These are phyloP conservation scores for Hedychridium roseum DNA, from an alignment of 2,888 invertebrate genomes.

Conservation along the genomic window DNA sequence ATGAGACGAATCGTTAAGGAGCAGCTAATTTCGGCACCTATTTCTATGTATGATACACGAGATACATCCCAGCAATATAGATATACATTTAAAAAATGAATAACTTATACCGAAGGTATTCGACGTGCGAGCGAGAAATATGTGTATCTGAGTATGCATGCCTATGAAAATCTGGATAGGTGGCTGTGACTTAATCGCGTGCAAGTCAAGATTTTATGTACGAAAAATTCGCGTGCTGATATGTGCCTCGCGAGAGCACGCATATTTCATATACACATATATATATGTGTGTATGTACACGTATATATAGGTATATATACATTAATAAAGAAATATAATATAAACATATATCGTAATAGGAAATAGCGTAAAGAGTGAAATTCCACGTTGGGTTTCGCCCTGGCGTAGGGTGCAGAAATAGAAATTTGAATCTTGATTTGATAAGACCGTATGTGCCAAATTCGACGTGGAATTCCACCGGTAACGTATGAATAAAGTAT, in stretches of 20 bases:
- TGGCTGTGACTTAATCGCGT: slow-evolving; percentile 57
- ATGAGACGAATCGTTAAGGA: slow-evolving; percentile 16
- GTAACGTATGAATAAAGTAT: slow-evolving; percentile 34
- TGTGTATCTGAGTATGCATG: slow-evolving; percentile 32
- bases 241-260: no score
- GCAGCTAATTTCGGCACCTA: slow-evolving; percentile 58
- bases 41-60: slow-evolving; percentile 56
- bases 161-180: slow-evolving; percentile 48
- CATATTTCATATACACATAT: slow-evolving; percentile 32
- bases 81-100: slow-evolving; percentile 23
- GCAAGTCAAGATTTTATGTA: slow-evolving; percentile 40
- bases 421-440: slow-evolving; percentile 19
- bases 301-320: slow-evolving; percentile 10
- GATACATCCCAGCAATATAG: slow-evolving; percentile 35
- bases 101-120: slow-evolving; percentile 29
- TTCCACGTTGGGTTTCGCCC: slow-evolving; percentile 45
- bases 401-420: slow-evolving; percentile 8
- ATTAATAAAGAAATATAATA: slow-evolving; percentile 12
- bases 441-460: slow-evolving; percentile 35
- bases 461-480: slow-evolving; percentile 46
- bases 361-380: slow-evolving; percentile 25
- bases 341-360: slow-evolving; percentile 11
- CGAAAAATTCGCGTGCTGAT: slow-evolving; percentile 24
- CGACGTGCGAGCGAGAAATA: slow-evolving; percentile 26
- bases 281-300: slow-evolving; percentile 13